A percentile compares a stretch with the other conserved stretches of the same genome.
These are phyloP conservation scores for Amphipyra berbera DNA, from an alignment of 2,888 invertebrate species.

Conservation along the genomic window DNA sequence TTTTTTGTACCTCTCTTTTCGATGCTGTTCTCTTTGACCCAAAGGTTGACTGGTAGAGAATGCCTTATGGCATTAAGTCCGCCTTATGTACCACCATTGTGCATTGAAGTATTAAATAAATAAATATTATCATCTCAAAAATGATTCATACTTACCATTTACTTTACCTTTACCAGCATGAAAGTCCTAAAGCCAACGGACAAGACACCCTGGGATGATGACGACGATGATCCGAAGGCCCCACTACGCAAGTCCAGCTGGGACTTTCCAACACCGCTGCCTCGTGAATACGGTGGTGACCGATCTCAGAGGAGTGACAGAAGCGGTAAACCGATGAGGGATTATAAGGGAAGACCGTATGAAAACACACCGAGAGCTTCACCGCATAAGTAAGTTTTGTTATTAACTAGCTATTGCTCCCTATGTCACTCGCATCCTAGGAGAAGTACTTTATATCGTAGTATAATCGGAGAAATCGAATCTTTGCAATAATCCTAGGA, in stretches of 20 bases:
- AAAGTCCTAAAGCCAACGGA: slow-evolving; percentile 89
- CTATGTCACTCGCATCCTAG: too few species aligned
- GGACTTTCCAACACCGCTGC: slow-evolving; percentile 97
- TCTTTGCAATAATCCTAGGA: too few species aligned
- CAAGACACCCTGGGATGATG: slow-evolving; percentile 93
- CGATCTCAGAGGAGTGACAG: slow-evolving; percentile 80
- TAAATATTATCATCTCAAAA: too few species aligned
- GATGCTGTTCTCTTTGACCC: too few species aligned
- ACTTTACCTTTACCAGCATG: slow-evolving; percentile 69
- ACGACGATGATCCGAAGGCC: slow-evolving; percentile 93
- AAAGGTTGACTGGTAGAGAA: too few species aligned
- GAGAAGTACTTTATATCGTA: too few species aligned
- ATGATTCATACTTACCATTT: background rate
- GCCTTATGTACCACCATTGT: too few species aligned
- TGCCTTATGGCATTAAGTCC: too few species aligned
- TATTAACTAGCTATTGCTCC: background rate
- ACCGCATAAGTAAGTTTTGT: slow-evolving; percentile 92
- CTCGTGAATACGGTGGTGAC: slow-evolving; percentile 76
- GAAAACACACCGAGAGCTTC: slow-evolving; percentile 95
- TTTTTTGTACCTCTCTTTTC: too few species aligned
- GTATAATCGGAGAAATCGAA: too few species aligned
- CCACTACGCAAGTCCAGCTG: slow-evolving; percentile 94
- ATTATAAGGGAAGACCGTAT: slow-evolving; percentile 83
- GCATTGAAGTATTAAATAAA: too few species aligned
- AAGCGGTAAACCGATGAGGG: slow-evolving; percentile 72